Base-by-base conservation (phyloP, 2,113 vertebrate species). In the Pterocles gutturalis region DNA sequence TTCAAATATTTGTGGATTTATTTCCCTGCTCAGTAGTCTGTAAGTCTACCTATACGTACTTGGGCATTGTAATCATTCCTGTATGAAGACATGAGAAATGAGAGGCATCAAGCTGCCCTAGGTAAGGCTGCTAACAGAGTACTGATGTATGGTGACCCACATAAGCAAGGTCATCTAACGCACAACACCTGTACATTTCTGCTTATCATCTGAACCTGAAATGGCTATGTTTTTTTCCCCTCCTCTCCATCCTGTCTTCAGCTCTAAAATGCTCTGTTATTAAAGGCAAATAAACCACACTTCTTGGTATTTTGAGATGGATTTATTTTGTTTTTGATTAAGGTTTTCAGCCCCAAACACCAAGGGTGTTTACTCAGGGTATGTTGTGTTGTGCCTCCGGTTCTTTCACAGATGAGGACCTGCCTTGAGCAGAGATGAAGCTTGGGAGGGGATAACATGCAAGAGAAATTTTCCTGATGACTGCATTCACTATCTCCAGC, bases 121-220 rank as follows among this genome's bases (percentile, higher is more conserved):
- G 84, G 90, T 96, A 79, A 87, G 87, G 55, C 41, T 95, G 69
- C 92, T 87, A 93, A 92, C 45, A 77, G 65, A 85, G 58, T 45
- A 26, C 89, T 90, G 96, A 94, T 97, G 70, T 80, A 96, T 95
- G 61, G 70, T 92, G 87, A 97, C 89, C 91, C 91, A 75, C 70
- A 33, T 4, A 51, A 26, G 21, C 45, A 89, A 95, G 93, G 93
- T 96, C 91, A 83, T 69, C 71, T 82, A 71, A 70, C 82, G 89
- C 53, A 83, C 79, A 93, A 53, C 96, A 97, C 93, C 96, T 96
- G 94, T 91, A 95, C 82, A 61, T 96, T 94, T 97, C 96, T 95
- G 87, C 86, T 94, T 93, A 91, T 83, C 57, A 64, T 89, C 77
- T 77, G 49, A 89, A 96, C 93, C 36, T 57, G 51, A 92, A 96